Evolutionary conservation across 2,888 invertebrate species (phyloP).

Genomic region (Tenodera sinensis): DNA sequence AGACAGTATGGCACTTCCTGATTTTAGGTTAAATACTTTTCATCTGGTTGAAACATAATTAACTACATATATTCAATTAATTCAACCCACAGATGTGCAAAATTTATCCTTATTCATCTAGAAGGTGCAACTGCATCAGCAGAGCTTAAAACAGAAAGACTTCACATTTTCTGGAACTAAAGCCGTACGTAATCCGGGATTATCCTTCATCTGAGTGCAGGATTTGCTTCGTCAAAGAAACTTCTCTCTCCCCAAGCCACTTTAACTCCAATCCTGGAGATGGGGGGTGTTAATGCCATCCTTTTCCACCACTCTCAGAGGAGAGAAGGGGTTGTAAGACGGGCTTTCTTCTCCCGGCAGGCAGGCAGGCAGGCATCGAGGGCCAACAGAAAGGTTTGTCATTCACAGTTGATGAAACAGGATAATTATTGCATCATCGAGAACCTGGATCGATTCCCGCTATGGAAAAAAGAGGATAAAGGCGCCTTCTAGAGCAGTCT

Average conservation of each 20-base stretch:
- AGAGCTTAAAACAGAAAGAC: too few species aligned
- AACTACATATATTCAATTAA: too few species aligned
- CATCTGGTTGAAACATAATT: too few species aligned
- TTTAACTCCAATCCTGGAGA: background rate
- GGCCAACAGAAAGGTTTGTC: background rate
- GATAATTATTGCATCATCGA: background rate
- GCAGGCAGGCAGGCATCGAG: too few species aligned
- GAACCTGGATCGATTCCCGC: background rate
- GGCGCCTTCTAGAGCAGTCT: too few species aligned
- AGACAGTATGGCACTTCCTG: too few species aligned
- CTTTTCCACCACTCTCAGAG: background rate
- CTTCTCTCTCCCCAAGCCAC: background rate
- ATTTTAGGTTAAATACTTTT: too few species aligned
- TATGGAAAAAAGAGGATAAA: background rate
- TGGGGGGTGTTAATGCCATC: background rate
- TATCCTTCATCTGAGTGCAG: background rate
- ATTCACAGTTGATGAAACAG: background rate
- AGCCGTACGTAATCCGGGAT: background rate
- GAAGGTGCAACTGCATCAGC: too few species aligned
- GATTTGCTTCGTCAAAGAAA: background rate
- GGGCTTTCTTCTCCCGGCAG: background rate
- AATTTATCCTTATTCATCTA: too few species aligned
- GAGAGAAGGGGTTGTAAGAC: background rate
- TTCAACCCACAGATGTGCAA: too few species aligned
- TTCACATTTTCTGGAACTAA: background rate